Evolutionary conservation across 2,113 vertebrate species (phyloP).

Genomic region (Grus americana): DNA sequence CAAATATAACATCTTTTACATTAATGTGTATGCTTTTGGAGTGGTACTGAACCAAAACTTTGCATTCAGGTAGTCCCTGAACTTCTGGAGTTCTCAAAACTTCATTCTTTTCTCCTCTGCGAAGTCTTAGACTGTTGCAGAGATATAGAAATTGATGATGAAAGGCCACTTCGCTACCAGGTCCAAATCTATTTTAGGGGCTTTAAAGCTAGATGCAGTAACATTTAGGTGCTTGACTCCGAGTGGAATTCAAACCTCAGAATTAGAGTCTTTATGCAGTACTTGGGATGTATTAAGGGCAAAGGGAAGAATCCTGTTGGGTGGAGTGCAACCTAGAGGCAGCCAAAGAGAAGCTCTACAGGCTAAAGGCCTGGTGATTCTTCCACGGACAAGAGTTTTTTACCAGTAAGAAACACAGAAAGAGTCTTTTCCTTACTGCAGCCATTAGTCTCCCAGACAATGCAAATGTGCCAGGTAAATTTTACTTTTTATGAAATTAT

Average conservation of each 20-base stretch:
- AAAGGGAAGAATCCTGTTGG: background rate
- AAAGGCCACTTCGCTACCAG: background rate
- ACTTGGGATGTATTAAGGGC: background rate
- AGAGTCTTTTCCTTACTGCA: background rate
- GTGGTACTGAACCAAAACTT: background rate
- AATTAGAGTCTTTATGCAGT: background rate
- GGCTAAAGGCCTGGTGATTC: background rate
- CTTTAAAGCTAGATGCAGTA: background rate
- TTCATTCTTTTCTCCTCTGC: background rate
- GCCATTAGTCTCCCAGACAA: background rate
- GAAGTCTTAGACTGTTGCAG: background rate
- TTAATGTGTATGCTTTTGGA: background rate
- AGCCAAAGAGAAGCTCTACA: background rate
- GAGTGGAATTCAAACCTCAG: background rate
- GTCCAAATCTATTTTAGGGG: background rate
- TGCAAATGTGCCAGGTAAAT: background rate
- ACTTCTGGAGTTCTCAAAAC: background rate
- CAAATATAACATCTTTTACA: background rate
- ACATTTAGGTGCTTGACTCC: background rate
- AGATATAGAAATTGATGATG: background rate
- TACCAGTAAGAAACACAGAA: background rate
- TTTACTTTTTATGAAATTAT: background rate
- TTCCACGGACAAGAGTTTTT: background rate
- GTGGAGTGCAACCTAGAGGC: background rate
- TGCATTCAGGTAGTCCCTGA: background rate